Percentiles rank a stretch among this genome's conserved stretches.
These are phyloP conservation scores for Mesocentrotus franciscanus DNA, from an alignment of 53 echinoderm and acorn worm genomes.

Conservation along the genomic window DNA sequence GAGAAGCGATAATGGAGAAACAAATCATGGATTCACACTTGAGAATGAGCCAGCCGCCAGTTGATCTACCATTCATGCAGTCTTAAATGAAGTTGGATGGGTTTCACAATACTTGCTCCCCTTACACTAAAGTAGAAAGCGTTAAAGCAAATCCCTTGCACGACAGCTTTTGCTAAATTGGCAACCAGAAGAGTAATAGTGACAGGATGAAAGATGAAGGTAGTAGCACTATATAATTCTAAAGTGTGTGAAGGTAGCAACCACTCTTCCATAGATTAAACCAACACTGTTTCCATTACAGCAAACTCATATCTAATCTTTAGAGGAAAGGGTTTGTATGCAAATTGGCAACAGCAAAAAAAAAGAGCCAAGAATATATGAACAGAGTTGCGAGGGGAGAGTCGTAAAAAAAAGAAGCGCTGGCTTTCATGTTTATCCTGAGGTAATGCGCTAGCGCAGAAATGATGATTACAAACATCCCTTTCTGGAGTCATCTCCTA, in stretches of 20 bases:
- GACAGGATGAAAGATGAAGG: neutral
- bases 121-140: neutral
- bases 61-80: slow-evolving; percentile 34
- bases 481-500: slow-evolving; percentile 24
- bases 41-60: neutral
- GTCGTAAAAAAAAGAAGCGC: neutral
- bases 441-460: slow-evolving; percentile 12
- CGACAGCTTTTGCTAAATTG: neutral
- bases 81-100: slow-evolving; percentile 14
- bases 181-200: neutral
- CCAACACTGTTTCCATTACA: neutral
- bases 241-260: neutral
- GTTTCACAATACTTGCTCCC: slow-evolving; percentile 23
- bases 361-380: neutral
- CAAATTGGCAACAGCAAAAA: slow-evolving; percentile 17
- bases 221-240: neutral
- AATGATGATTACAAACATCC: slow-evolving; percentile 41
- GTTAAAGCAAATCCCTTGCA: neutral
- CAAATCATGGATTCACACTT: slow-evolving; percentile 34
- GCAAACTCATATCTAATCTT: neutral
- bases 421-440: slow-evolving; percentile 24
- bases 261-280: neutral
- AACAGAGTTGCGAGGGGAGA: neutral
- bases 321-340: neutral
- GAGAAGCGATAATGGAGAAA: neutral